A percentile compares a stretch with the other conserved stretches of the same genome.
These are phyloP conservation scores for Siniperca chuatsi DNA, from an alignment of 2,113 vertebrate species.

Conservation along the genomic window DNA sequence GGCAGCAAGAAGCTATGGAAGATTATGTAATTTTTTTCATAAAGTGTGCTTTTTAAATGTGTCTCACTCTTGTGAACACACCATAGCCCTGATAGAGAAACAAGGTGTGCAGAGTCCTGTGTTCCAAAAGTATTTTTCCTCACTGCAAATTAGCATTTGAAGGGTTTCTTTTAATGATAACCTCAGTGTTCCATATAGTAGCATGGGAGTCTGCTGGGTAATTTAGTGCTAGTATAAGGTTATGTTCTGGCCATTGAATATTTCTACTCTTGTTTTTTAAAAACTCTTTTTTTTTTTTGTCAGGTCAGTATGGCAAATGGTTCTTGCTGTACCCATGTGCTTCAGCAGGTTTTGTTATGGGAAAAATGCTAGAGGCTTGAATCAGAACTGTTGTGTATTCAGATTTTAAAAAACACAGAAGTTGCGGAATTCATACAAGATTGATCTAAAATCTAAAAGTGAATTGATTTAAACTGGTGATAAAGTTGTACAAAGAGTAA, in stretches of 20 bases:
- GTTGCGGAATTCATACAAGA: not conserved
- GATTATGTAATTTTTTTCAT: slow-evolving; percentile 41
- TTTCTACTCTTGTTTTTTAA: not conserved
- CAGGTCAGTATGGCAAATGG: not conserved
- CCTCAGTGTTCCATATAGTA: not conserved
- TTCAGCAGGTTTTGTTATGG: not conserved
- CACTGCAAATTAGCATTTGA: not conserved
- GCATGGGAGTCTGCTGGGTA: not conserved
- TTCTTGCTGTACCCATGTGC: not conserved
- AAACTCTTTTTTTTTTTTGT: not conserved
- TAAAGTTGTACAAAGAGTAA: too few species aligned
- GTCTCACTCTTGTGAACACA: slow-evolving; percentile 7
- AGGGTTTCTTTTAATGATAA: not conserved
- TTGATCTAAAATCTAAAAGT: not conserved
- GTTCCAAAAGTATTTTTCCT: not conserved
- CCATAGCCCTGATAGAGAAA: not conserved
- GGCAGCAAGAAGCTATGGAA: slow-evolving; percentile 20
- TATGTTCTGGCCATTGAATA: not conserved
- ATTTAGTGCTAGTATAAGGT: not conserved
- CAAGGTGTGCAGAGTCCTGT: not conserved
- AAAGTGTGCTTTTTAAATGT: slow-evolving; percentile 27
- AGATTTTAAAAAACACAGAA: not conserved
- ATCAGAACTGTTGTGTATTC: not conserved
- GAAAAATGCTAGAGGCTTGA: not conserved
- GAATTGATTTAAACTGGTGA: too few species aligned